Evolutionary conservation across 2,888 invertebrate species (phyloP).

Genomic region (Petrolisthes cinctipes): DNA sequence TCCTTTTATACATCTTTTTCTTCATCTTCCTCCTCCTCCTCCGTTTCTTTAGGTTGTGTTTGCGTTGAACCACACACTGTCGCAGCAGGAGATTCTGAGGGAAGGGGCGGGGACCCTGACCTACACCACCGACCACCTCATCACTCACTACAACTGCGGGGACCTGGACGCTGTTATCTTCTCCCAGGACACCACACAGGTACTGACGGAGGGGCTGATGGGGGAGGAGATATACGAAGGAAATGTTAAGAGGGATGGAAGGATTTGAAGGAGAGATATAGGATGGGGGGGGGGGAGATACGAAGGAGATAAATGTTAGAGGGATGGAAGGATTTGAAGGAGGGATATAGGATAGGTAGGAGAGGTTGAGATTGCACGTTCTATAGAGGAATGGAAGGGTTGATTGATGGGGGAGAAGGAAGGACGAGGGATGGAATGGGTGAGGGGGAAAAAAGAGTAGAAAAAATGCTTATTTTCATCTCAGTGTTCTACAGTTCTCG

Average conservation of each 20-base stretch:
- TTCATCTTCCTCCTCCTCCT: not conserved
- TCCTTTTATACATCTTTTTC: no score
- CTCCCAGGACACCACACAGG: constrained; percentile 69
- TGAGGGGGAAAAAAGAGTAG: no score
- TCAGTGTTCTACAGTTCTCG: no score
- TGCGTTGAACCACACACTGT: constrained; percentile 71
- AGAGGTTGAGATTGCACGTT: no score
- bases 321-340: no score
- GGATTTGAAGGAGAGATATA: not conserved
- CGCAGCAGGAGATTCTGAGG: constrained; percentile 70
- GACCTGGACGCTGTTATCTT: constrained; percentile 71
- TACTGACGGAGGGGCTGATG: constrained; percentile 28
- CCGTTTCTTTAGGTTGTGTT: constrained; percentile 69
- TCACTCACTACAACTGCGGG: constrained; percentile 72
- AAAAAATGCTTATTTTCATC: no score
- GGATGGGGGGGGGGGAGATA: not conserved
- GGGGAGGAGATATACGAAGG: no score
- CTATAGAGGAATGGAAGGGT: no score
- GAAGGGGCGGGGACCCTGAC: constrained; percentile 66
- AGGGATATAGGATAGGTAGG: no score
- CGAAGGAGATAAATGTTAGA: no score
- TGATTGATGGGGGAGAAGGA: no score
- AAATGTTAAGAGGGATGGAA: not conserved
- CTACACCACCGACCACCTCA: constrained; percentile 70
- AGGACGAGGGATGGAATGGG: no score